Conservation (phyloP, 2,888 invertebrate genomes). For the Patella pellucida region DNA sequence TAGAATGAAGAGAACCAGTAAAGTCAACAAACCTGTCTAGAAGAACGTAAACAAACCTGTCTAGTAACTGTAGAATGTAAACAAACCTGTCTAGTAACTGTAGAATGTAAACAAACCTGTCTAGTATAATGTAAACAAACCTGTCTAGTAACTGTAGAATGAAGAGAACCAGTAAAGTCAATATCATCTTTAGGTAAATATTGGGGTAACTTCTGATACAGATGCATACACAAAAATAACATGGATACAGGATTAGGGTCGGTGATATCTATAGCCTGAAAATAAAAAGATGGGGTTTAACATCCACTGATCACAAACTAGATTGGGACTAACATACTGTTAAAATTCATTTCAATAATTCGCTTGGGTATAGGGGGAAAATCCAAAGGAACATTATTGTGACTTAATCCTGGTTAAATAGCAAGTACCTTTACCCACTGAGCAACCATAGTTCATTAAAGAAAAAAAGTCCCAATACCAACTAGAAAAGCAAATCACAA, state of each 20-base stretch:
- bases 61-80: constrained; percentile 62
- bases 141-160: constrained; percentile 64
- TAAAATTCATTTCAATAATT: no score
- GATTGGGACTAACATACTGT: no score
- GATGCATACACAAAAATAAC: constrained; percentile 64
- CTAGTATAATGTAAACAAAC: constrained; percentile 39
- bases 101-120: background rate
- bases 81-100: background rate
- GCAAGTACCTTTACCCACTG: no score
- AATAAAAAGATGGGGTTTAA: constrained; percentile 9
- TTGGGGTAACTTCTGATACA: constrained; percentile 68
- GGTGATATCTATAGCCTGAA: constrained; percentile 70
- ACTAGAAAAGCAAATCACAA: no score
- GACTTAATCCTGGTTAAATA: no score
- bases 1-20: no score
- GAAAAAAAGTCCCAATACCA: no score
- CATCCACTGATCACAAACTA: no score
- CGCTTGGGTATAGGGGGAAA: no score
- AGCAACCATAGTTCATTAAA: no score
- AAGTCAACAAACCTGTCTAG: constrained; percentile 55
- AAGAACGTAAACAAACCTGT: constrained; percentile 54
- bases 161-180: constrained; percentile 66
- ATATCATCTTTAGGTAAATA: constrained; percentile 67
- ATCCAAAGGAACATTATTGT: no score
- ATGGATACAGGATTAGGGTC: constrained; percentile 70